These are phyloP conservation scores for Sebastes oblongus DNA, from an alignment of 2,797 vertebrate genomes.

Conservation along the genomic window DNA sequence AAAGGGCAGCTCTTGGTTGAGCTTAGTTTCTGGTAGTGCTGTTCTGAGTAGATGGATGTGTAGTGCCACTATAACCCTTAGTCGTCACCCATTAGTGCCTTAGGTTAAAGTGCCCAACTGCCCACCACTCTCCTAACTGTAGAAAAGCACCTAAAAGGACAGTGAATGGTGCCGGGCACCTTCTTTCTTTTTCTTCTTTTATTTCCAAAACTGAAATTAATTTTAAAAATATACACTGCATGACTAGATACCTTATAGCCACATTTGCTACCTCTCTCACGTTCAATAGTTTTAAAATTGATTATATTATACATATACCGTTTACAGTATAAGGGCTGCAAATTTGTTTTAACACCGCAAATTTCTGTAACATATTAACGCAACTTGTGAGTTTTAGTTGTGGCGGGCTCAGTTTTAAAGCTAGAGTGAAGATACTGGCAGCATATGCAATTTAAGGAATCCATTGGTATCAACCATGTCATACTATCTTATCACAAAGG, in stretches of 20 bases:
- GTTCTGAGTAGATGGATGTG: slow-evolving; percentile 79
- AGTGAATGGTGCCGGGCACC: slow-evolving; percentile 27
- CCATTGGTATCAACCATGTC: too few relatives aligned
- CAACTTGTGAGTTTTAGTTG: too few relatives aligned
- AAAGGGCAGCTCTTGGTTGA: slow-evolving; percentile 72
- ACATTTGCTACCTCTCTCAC: not conserved
- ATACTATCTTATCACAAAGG: too few relatives aligned
- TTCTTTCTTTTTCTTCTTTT: slow-evolving; percentile 9
- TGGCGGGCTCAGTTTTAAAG: too few relatives aligned
- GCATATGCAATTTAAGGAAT: too few relatives aligned
- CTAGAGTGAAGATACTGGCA: too few relatives aligned
- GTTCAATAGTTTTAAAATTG: not conserved
- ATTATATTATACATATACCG: not conserved
- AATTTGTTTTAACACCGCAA: too few relatives aligned
- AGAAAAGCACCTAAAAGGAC: slow-evolving; percentile 56
- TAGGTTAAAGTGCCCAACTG: slow-evolving; percentile 80
- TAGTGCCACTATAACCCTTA: slow-evolving; percentile 77
- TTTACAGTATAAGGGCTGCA: not conserved
- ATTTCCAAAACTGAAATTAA: slow-evolving; percentile 20
- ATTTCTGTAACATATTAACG: too few relatives aligned
- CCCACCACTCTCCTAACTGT: slow-evolving; percentile 67
- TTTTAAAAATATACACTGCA: not conserved
- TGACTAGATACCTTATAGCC: not conserved
- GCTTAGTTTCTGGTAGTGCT: slow-evolving; percentile 60
- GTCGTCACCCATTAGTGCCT: slow-evolving; percentile 79